Base-by-base conservation (phyloP, 2,113 vertebrate genomes). In the Mola mola region DNA sequence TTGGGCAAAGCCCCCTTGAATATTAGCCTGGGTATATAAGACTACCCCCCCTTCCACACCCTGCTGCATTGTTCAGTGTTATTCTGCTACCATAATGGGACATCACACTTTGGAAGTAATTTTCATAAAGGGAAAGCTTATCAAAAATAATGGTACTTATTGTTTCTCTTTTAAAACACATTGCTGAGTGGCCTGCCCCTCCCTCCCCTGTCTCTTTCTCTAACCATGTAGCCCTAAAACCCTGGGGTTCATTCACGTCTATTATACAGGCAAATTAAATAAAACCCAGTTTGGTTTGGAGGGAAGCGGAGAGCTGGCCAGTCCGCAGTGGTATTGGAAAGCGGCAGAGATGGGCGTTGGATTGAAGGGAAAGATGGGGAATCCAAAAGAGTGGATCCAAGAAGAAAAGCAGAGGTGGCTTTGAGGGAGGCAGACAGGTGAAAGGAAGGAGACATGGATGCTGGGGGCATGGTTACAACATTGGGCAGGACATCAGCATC, bases 211-310 rank as follows among this genome's bases (percentile, higher is more conserved):
- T 56, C 0, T 37, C 69, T 78, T 65, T 81, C 63, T 82, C 77
- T 79, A 53, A 46, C 61, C 6, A 52, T 58, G 49, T 49, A 33
- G 70, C 49, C 71, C 65, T 50, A 83, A 84, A 13, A 84, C 93
- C 94, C 93, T 87, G 88, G 90, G 92, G 93, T 93, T 94, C 95
- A 94, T 94, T 96, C 95, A 93, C 90, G 92, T 92, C 95, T 88
- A 96, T 97, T 96, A 95, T 96, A 91, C 91, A 91, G 93, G 92
- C 95, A 96, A 98, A 98, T 98, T 96, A 98, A 98, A 98, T 98
- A 96, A 98, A 96, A 93, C 95, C 91, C 93, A 90, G 93, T 90
- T 93, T 91, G 87, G 94, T 92, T 93, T 88, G 87, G 86, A 94
- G 90, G 76, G 66, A 66, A 71, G 83, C 43, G 0, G 70, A 84